Evolutionary conservation across 2,113 vertebrate species (phyloP).

Genomic region (Seriola dumerili): DNA sequence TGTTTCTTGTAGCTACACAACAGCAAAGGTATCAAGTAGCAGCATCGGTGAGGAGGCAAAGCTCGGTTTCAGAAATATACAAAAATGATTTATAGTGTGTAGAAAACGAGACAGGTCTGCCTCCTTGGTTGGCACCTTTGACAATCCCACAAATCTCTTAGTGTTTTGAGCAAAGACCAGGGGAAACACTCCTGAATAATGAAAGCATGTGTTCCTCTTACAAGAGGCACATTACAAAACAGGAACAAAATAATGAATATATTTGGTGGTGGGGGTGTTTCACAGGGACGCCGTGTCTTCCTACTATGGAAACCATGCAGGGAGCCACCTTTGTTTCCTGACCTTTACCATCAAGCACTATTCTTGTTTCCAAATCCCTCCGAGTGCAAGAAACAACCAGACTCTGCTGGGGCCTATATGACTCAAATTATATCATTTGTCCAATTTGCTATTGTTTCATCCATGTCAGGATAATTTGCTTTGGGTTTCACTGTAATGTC

Average conservation of each 20-base stretch:
- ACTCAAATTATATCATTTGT: slow-evolving; percentile 89
- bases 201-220: slow-evolving; percentile 55
- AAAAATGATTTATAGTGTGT: slow-evolving; percentile 88
- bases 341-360: slow-evolving; percentile 86
- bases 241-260: slow-evolving; percentile 80
- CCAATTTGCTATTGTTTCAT: slow-evolving; percentile 90
- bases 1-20: neutral
- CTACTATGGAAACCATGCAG: slow-evolving; percentile 69
- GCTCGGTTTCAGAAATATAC: slow-evolving; percentile 82
- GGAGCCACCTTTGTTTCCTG: slow-evolving; percentile 80
- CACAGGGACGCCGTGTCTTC: slow-evolving; percentile 61
- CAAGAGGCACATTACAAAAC: slow-evolving; percentile 76
- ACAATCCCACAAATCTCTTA: slow-evolving; percentile 75
- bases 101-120: slow-evolving; percentile 67
- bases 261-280: slow-evolving; percentile 71
- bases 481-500: slow-evolving; percentile 85
- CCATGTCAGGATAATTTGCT: slow-evolving; percentile 89
- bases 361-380: slow-evolving; percentile 86
- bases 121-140: slow-evolving; percentile 65
- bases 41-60: slow-evolving; percentile 76
- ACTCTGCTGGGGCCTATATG: slow-evolving; percentile 84
- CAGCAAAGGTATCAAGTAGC: slow-evolving; percentile 9
- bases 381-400: slow-evolving; percentile 76
- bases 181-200: slow-evolving; percentile 72
- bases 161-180: slow-evolving; percentile 68